phyloP scores from a whole-genome alignment of 2,113 vertebrate species.

The Corapipo altera region DNA sequence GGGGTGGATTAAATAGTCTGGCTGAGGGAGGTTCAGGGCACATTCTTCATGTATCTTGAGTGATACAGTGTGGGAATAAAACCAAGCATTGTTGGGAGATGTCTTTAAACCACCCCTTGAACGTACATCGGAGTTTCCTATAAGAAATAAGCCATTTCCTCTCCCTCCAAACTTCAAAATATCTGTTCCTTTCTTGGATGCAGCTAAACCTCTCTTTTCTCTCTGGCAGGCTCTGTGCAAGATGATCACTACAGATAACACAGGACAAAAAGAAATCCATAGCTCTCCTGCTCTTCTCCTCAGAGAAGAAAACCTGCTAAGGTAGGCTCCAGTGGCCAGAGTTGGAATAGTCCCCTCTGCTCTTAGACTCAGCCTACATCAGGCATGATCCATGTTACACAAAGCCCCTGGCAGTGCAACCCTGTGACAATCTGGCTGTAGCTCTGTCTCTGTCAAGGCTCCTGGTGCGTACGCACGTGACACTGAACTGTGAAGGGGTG shows the following conservation, averaged over 20 bases:
- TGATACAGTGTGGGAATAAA: neutral
- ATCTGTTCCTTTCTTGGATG: neutral
- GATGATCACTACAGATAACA: slow-evolving; percentile 53
- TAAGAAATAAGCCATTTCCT: neutral
- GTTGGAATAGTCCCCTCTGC: neutral
- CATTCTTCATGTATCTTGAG: neutral
- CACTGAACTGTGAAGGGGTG: neutral
- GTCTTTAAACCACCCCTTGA: neutral
- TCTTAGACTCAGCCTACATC: neutral
- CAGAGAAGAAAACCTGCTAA: slow-evolving; percentile 72
- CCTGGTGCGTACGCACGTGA: fast-evolving
- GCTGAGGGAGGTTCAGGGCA: neutral
- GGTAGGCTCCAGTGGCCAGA: slow-evolving; percentile 45
- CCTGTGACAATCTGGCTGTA: neutral
- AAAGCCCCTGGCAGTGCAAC: neutral
- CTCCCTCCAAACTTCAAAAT: neutral
- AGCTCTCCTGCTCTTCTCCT: slow-evolving; percentile 36
- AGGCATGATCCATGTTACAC: neutral
- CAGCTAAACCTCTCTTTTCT: slow-evolving; percentile 22
- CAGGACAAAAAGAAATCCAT: slow-evolving; percentile 63
- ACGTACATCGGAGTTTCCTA: neutral
- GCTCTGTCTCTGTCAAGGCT: neutral
- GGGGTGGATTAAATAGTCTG: neutral
- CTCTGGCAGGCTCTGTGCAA: slow-evolving; percentile 67
- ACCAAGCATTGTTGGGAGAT: neutral